These are phyloP conservation scores for Anticlea derivata DNA, from an alignment of 2,888 invertebrate genomes.

Conservation along the genomic window DNA sequence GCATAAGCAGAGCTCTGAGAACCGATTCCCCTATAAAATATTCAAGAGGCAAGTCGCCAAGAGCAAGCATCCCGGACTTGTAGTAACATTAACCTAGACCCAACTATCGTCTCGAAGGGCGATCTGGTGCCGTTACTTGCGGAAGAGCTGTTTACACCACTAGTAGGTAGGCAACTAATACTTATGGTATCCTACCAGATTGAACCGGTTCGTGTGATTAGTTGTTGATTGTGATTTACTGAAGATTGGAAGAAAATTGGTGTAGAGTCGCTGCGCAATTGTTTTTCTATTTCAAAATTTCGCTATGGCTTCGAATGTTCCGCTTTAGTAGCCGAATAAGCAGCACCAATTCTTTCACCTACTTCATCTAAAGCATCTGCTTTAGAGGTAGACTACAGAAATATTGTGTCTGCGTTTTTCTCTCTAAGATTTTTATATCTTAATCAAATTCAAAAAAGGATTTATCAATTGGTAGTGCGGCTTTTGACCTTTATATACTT, in stretches of 20 bases:
- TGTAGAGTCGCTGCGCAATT: neutral
- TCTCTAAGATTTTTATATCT: no score
- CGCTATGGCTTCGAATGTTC: neutral
- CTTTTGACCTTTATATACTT: constrained; percentile 1
- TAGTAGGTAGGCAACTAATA: neutral
- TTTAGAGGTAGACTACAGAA: no score
- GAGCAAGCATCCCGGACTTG: constrained; percentile 23
- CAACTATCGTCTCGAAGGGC: constrained; percentile 23
- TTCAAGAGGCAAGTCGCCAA: constrained; percentile 34
- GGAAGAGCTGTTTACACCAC: constrained; percentile 29
- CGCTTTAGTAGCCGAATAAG: no score
- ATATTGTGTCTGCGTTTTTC: no score
- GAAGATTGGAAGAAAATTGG: constrained; percentile 7
- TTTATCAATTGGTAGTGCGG: no score
- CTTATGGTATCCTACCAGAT: constrained; percentile 14
- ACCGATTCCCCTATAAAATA: neutral
- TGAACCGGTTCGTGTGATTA: constrained; percentile 15
- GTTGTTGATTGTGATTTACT: constrained; percentile 9
- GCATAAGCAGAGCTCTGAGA: neutral
- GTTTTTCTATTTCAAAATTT: neutral
- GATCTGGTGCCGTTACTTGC: constrained; percentile 31
- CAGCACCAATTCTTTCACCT: no score
- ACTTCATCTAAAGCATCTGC: no score
- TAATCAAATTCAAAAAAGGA: no score
- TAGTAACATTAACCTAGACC: constrained; percentile 35